Evolutionary conservation across 1,140 invertebrate genomes (phyloP).

Genomic region (Drosophila subpulchrella): DNA sequence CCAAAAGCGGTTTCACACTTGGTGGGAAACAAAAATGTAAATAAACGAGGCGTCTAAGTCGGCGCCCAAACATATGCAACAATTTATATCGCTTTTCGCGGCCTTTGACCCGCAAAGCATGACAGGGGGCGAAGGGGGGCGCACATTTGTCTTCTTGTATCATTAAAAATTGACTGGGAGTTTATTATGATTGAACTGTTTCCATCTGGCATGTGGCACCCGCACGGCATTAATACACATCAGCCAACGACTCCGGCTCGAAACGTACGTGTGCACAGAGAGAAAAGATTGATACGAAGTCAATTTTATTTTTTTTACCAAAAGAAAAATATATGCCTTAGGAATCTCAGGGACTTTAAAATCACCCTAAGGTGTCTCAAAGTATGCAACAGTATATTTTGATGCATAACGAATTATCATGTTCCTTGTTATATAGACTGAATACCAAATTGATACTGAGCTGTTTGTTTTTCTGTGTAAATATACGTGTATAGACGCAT

Average conservation of each 20-base stretch:
- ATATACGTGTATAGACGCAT: constrained; percentile 5
- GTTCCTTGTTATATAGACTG: too few relatives aligned
- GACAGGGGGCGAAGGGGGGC: not conserved
- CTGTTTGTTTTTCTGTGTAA: not conserved
- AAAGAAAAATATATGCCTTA: too few relatives aligned
- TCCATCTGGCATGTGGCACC: constrained; percentile 66
- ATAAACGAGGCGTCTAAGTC: not conserved
- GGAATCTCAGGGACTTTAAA: too few relatives aligned
- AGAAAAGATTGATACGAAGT: not conserved
- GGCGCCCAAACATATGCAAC: constrained; percentile 32
- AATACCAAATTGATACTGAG: too few relatives aligned
- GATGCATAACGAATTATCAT: not conserved
- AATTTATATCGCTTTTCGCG: constrained; percentile 37
- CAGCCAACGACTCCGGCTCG: constrained; percentile 16
- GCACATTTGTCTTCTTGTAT: constrained; percentile 54
- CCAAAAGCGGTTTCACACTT: constrained; percentile 49
- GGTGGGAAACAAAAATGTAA: not conserved
- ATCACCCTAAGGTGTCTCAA: too few relatives aligned
- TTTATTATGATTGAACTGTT: constrained; percentile 80
- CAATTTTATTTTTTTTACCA: too few relatives aligned
- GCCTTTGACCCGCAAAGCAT: constrained; percentile 20
- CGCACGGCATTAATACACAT: constrained; percentile 66
- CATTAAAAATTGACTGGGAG: constrained; percentile 68
- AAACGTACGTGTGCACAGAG: not conserved
- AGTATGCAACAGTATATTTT: not conserved